Evolutionary conservation across 1,140 invertebrate species (phyloP).

Genomic region (Solenopsis fugax): DNA sequence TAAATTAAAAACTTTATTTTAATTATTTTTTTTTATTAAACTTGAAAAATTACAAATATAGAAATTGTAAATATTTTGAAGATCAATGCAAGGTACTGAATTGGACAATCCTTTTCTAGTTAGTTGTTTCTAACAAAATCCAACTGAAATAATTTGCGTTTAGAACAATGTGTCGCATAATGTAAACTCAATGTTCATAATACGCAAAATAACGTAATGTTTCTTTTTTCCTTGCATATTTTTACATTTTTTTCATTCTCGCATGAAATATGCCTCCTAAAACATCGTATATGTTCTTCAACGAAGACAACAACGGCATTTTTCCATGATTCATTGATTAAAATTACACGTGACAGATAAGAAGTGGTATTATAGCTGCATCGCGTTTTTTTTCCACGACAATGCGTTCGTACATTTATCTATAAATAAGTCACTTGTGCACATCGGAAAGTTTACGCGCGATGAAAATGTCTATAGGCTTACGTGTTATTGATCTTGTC

Average conservation of each 20-base stretch:
- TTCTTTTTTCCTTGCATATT: neutral
- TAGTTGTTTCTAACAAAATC: neutral
- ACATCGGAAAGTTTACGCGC: slow-evolving; percentile 19
- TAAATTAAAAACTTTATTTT: neutral
- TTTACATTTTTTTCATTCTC: neutral
- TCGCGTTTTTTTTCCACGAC: neutral
- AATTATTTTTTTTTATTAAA: neutral
- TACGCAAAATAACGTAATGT: neutral
- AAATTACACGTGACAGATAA: neutral
- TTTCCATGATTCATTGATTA: slow-evolving; percentile 15
- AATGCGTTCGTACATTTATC: slow-evolving; percentile 13
- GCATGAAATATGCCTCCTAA: neutral
- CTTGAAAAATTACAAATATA: neutral
- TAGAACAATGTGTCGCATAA: neutral
- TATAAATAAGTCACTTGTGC: slow-evolving; percentile 43
- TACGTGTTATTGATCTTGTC: slow-evolving; percentile 43
- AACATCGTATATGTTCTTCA: neutral
- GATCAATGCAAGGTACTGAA: neutral
- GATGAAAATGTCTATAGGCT: slow-evolving; percentile 29
- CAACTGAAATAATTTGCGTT: neutral
- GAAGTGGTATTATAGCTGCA: neutral
- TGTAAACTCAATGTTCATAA: neutral
- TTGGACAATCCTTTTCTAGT: neutral
- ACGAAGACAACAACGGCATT: neutral
- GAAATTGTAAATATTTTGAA: neutral